Percentiles rank a stretch among this genome's conserved stretches.
These are phyloP conservation scores for Trisateles emortualis DNA, from an alignment of 2,888 invertebrate genomes.

Conservation along the genomic window DNA sequence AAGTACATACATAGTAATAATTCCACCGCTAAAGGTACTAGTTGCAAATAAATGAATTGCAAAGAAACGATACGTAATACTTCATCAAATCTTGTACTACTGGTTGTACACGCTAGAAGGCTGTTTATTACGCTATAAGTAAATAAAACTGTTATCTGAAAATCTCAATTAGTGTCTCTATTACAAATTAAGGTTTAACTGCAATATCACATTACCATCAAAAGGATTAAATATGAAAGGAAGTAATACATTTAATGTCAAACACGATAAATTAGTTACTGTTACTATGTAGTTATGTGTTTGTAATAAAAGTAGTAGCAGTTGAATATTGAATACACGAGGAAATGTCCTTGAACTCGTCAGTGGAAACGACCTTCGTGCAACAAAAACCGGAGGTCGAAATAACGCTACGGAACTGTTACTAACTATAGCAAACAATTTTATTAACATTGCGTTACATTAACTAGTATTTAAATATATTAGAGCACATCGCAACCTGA, in stretches of 20 bases:
- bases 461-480: no score
- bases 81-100: no score
- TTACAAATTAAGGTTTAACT: no score
- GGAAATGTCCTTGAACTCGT: conserved; percentile 51
- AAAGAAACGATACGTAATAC: no score
- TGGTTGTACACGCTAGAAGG: no score
- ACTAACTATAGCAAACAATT: background rate
- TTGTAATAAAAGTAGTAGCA: conserved; percentile 4
- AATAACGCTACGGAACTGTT: conserved; percentile 32
- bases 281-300: conserved; percentile 3
- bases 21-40: no score
- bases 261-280: background rate
- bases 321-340: conserved; percentile 46
- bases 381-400: conserved; percentile 36
- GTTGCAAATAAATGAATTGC: no score
- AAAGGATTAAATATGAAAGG: background rate
- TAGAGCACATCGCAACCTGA: no score
- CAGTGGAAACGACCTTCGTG: conserved; percentile 40
- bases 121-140: no score
- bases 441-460: background rate
- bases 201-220: background rate
- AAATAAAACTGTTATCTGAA: no score
- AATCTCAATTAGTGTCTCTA: no score
- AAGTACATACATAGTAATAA: no score
- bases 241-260: background rate